A percentile compares a stretch with the other conserved stretches of the same genome.
Evolutionary conservation across 2,888 invertebrate genomes (phyloP).

Genomic region (Argyresthia albistria): DNA sequence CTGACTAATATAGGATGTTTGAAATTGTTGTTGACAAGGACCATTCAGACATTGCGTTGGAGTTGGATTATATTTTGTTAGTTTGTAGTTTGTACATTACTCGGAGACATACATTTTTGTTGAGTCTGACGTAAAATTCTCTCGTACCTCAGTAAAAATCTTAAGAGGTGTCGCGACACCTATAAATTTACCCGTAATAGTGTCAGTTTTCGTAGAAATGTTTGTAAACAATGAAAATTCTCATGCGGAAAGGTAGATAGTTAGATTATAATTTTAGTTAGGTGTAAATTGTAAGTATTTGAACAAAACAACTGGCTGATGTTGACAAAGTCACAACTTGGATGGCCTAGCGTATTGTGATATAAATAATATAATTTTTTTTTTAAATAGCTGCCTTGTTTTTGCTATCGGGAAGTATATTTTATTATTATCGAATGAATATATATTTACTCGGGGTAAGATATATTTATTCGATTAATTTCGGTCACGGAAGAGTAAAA

Average conservation of each 20-base stretch:
- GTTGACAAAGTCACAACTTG: constrained; percentile 5
- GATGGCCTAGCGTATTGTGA: constrained; percentile 11
- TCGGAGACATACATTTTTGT: no score
- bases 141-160: no score
- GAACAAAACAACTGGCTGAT: constrained; percentile 42
- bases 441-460: no score
- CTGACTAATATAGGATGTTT: background rate
- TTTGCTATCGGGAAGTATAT: background rate
- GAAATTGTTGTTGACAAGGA: background rate
- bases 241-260: no score
- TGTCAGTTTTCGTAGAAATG: no score
- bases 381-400: background rate
- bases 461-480: background rate
- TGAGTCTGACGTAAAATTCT: no score
- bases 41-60: background rate
- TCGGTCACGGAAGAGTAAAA: no score
- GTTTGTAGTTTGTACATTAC: no score
- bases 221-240: no score
- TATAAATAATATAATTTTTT: constrained; percentile 12
- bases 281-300: constrained; percentile 43
- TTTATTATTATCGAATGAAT: no score
- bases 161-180: no score
- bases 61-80: background rate
- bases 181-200: no score
- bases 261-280: constrained; percentile 30